phyloP scores from a whole-genome alignment of 1,140 invertebrate genomes.

The Trichogramma pretiosum region DNA sequence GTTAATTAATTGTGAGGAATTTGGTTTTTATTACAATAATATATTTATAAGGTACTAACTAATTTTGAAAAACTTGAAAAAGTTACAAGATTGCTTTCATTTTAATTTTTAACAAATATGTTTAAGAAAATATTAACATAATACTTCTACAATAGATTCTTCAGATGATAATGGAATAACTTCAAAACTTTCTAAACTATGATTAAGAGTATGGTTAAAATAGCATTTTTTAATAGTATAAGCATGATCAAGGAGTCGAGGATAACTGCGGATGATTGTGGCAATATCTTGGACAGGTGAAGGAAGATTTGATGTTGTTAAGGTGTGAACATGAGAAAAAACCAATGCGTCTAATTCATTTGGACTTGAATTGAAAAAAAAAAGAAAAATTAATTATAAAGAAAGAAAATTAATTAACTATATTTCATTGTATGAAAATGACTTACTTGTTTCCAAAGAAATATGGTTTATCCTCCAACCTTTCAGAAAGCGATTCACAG shows the following conservation, averaged over 20 bases:
- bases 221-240: conserved; percentile 22
- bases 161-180: conserved; percentile 21
- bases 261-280: conserved; percentile 28
- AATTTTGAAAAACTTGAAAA: too few relatives aligned
- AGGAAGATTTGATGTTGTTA: conserved; percentile 45
- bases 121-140: conserved; percentile 5
- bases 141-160: conserved; percentile 27
- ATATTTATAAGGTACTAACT: too few relatives aligned
- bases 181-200: conserved; percentile 24
- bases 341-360: conserved; percentile 66
- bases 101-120: background rate
- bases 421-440: conserved; percentile 16
- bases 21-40: too few relatives aligned
- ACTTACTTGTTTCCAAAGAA: conserved; percentile 72
- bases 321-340: conserved; percentile 60
- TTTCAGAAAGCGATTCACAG: conserved; percentile 74
- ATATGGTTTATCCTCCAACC: conserved; percentile 68
- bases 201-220: conserved; percentile 17
- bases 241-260: conserved; percentile 31
- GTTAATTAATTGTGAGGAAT: too few relatives aligned
- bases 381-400: conserved; percentile 18
- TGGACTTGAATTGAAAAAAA: conserved; percentile 37
- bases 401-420: conserved; percentile 1
- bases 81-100: too few relatives aligned
- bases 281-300: conserved; percentile 19